Percentiles rank a stretch among this genome's conserved stretches.
phyloP scores from a whole-genome alignment of 2,888 invertebrate genomes.

The Drosophila paranaensis region DNA sequence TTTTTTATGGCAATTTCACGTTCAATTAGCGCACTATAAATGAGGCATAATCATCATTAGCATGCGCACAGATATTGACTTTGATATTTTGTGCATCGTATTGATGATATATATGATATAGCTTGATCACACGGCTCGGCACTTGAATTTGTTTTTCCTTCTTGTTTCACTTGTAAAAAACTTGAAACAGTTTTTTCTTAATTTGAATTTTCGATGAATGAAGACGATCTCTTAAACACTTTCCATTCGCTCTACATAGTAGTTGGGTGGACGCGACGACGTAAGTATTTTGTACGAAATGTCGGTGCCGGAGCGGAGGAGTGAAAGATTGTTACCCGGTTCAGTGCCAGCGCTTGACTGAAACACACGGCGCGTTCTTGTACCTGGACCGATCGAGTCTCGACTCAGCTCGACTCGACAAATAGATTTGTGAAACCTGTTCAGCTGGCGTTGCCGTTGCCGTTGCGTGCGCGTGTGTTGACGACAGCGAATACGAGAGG shows the following conservation, averaged over 20 bases:
- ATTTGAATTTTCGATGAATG: constrained; percentile 15
- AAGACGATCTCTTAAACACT: constrained; percentile 36
- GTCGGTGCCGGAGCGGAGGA: constrained; percentile 62
- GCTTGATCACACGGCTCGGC: constrained; percentile 34
- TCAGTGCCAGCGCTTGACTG: constrained; percentile 85
- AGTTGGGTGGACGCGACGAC: constrained; percentile 31
- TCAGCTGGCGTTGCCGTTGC: constrained; percentile 49
- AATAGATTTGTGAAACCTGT: constrained; percentile 60
- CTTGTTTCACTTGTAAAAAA: constrained; percentile 48
- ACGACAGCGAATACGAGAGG: constrained; percentile 77
- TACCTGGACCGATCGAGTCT: constrained; percentile 57
- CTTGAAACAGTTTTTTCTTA: constrained; percentile 32
- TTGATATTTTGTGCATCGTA: constrained; percentile 54
- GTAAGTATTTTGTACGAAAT: constrained; percentile 19
- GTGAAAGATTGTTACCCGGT: constrained; percentile 84
- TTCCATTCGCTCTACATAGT: constrained; percentile 55
- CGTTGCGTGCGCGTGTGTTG: constrained; percentile 70
- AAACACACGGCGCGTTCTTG: constrained; percentile 83
- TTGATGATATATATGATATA: constrained; percentile 30
- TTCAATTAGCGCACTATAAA: constrained; percentile 83
- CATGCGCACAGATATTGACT: constrained; percentile 56
- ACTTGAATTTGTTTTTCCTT: constrained; percentile 31
- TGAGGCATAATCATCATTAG: constrained; percentile 71
- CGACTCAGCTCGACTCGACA: constrained; percentile 41
- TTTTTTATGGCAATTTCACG: constrained; percentile 80